Percentiles rank a stretch among this genome's conserved stretches.
Evolutionary conservation across 2,113 vertebrate genomes (phyloP).

Genomic region (Cololabis saira): DNA sequence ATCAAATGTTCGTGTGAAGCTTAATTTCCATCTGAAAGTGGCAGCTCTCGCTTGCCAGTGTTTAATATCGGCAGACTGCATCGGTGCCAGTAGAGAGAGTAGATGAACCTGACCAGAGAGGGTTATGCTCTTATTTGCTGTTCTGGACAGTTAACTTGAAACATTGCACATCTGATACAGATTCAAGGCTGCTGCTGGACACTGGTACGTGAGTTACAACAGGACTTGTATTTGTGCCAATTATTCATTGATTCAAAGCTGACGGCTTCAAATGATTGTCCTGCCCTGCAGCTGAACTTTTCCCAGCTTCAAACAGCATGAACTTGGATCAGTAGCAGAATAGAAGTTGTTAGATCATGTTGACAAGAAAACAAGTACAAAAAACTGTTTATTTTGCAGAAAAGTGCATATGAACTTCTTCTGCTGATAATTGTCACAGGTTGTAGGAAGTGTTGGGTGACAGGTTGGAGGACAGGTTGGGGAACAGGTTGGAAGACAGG

Average conservation of each 20-base stretch:
- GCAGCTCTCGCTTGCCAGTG: neutral
- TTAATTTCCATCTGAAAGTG: slow-evolving; percentile 14
- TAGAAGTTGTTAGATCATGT: slow-evolving; percentile 6
- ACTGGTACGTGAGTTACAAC: neutral
- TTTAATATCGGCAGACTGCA: slow-evolving; percentile 15
- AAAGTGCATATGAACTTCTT: neutral
- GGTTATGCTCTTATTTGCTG: neutral
- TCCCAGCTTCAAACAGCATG: slow-evolving; percentile 3
- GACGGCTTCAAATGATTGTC: slow-evolving; percentile 6
- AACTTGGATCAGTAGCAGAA: neutral
- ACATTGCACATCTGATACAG: neutral
- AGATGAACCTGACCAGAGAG: neutral
- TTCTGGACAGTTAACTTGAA: slow-evolving; percentile 6
- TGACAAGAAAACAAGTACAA: slow-evolving; percentile 1
- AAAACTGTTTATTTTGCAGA: neutral
- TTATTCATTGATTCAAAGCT: slow-evolving; percentile 22
- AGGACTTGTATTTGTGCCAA: neutral
- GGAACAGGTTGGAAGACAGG: neutral
- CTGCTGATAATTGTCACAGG: no score
- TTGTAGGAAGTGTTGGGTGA: no score
- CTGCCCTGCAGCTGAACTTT: slow-evolving; percentile 7
- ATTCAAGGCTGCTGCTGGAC: neutral
- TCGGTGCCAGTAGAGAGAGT: slow-evolving; percentile 12
- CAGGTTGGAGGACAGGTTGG: no score
- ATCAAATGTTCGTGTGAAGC: slow-evolving; percentile 32